These are phyloP conservation scores for Idris sp. DNA, from an alignment of 1,140 invertebrate genomes.

Conservation along the genomic window DNA sequence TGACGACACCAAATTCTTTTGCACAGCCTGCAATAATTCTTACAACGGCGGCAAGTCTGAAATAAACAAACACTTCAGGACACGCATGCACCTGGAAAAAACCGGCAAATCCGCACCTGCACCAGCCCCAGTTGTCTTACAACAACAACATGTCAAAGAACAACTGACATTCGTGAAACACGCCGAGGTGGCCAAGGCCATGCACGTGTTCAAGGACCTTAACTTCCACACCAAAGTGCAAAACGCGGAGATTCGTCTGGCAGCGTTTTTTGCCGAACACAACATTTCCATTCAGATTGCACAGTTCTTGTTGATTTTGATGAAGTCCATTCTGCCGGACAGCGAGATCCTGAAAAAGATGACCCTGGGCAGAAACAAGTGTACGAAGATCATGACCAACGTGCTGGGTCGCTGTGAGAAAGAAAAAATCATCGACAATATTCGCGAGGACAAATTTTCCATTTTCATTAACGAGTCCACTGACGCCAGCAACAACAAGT, in stretches of 20 bases:
- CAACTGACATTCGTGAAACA: neutral
- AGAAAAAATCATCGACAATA: conserved; percentile 47
- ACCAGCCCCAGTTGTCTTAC: too few relatives aligned
- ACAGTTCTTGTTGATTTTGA: conserved; percentile 18
- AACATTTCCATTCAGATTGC: conserved; percentile 45
- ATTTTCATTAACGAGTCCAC: conserved; percentile 43
- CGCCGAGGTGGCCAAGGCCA: neutral
- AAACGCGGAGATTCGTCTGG: conserved; percentile 44
- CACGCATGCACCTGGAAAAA: conserved; percentile 37
- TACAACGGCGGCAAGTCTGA: conserved; percentile 51
- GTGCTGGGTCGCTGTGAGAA: conserved; percentile 38
- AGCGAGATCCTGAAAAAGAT: conserved; percentile 46
- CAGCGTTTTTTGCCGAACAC: conserved; percentile 44
- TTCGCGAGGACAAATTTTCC: conserved; percentile 39
- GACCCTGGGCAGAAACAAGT: conserved; percentile 40
- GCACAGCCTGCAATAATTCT: conserved; percentile 28
- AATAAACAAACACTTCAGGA: conserved; percentile 44
- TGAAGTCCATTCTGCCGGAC: conserved; percentile 40
- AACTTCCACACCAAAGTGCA: conserved; percentile 33
- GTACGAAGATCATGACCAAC: conserved; percentile 49
- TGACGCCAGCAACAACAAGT: conserved; percentile 38
- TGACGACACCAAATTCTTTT: conserved; percentile 48
- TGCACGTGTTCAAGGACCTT: conserved; percentile 17
- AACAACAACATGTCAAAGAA: too few relatives aligned
- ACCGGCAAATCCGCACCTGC: conserved; percentile 3